phyloP scores from a whole-genome alignment of 2,797 vertebrate species.

The Bufotes viridis region DNA sequence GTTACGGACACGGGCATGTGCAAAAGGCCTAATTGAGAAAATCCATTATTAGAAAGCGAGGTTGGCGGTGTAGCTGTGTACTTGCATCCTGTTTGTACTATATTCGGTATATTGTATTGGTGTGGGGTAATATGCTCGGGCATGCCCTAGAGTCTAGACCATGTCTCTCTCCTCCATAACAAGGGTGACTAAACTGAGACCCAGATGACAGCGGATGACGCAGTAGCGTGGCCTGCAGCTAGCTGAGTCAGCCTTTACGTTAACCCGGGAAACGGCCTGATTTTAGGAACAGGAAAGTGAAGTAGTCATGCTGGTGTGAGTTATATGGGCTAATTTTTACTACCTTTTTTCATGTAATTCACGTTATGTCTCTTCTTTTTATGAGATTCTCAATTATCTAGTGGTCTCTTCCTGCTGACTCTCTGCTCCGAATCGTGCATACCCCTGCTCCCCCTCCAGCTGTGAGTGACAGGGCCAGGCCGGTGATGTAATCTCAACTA shows the following conservation, averaged over 20 bases:
- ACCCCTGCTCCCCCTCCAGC: too few species aligned
- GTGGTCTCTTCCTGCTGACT: neutral
- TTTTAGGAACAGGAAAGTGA: conserved; percentile 12
- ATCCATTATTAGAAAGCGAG: neutral
- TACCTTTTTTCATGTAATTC: neutral
- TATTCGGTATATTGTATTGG: neutral
- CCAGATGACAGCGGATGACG: conserved; percentile 37
- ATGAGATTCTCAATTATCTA: neutral
- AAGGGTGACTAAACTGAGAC: conserved; percentile 54
- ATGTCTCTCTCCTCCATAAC: neutral
- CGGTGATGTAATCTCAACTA: too few species aligned
- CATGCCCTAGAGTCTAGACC: conserved; percentile 39
- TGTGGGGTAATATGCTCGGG: conserved; percentile 44
- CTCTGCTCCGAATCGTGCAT: too few species aligned
- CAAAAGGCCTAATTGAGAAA: too few species aligned
- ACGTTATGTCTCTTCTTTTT: neutral
- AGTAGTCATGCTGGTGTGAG: neutral
- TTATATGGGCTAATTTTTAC: neutral
- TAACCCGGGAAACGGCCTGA: neutral
- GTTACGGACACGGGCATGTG: too few species aligned
- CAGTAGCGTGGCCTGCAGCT: conserved; percentile 31
- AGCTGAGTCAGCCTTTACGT: conserved; percentile 55
- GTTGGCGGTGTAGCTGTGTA: neutral
- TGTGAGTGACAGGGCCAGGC: too few species aligned
- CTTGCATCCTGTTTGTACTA: neutral